phyloP scores from a whole-genome alignment of 2,113 vertebrate genomes.

The Eclectus roratus region DNA sequence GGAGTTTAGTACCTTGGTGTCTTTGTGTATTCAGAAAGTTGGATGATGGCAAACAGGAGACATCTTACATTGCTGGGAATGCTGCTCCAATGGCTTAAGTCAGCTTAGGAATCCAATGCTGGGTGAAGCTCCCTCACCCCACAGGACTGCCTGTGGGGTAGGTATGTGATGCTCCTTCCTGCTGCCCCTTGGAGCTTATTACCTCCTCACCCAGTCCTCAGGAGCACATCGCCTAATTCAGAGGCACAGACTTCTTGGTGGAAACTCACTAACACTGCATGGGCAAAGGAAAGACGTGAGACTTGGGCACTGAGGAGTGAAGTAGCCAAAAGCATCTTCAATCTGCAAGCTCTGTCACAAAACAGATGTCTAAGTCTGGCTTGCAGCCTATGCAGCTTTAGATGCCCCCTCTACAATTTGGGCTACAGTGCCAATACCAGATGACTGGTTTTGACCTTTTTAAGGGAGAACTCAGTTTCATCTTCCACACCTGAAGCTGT shows the following conservation, averaged over 20 bases:
- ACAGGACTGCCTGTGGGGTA: background rate
- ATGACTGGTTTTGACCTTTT: background rate
- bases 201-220: background rate
- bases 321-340: background rate
- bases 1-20: background rate
- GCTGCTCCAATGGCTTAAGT: background rate
- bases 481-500: background rate
- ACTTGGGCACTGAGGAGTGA: background rate
- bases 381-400: background rate
- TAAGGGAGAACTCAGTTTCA: background rate
- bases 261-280: background rate
- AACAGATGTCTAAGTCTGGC: background rate
- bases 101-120: background rate
- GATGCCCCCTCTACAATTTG: fast-evolving
- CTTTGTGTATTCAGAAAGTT: background rate
- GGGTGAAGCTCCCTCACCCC: background rate
- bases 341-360: background rate
- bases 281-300: background rate
- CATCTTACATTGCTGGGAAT: fast-evolving
- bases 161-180: fast-evolving
- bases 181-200: too few species aligned
- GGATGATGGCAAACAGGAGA: background rate
- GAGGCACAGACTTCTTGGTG: background rate
- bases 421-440: background rate
- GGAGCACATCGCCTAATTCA: fast-evolving